Percentiles rank a stretch among this genome's conserved stretches.
Conservation (phyloP, 2,888 invertebrate genomes). For the Bimastos eiseni region DNA sequence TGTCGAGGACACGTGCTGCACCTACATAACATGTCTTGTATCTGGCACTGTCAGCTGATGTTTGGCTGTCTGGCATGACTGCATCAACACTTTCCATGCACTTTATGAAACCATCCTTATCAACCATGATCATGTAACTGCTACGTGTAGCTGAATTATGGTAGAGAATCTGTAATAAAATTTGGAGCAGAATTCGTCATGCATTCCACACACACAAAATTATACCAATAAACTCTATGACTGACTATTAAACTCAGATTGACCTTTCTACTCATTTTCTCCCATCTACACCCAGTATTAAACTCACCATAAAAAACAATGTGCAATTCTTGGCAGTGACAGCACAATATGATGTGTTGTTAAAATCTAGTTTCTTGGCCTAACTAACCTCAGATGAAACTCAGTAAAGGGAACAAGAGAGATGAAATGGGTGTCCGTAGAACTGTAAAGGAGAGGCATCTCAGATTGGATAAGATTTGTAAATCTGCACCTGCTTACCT, state of each 20-base stretch:
- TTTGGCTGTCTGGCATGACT: not conserved
- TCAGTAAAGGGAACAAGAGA: too few relatives aligned
- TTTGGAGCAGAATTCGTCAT: not conserved
- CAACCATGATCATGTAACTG: slow-evolving; percentile 14
- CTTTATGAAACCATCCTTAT: not conserved
- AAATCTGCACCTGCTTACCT: too few relatives aligned
- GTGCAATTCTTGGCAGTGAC: not conserved
- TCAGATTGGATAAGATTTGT: too few relatives aligned
- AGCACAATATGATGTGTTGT: not conserved
- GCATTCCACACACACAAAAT: not conserved
- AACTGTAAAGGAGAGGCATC: too few relatives aligned
- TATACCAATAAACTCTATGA: not conserved
- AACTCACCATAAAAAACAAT: not conserved
- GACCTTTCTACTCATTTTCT: not conserved
- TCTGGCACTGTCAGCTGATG: slow-evolving; percentile 17
- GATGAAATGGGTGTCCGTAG: not conserved
- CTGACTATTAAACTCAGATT: not conserved
- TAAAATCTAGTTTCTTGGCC: not conserved
- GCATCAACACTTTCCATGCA: slow-evolving; percentile 24
- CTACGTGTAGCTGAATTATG: slow-evolving; percentile 7
- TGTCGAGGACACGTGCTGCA: not conserved
- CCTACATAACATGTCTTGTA: slow-evolving; percentile 21
- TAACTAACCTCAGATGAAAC: not conserved
- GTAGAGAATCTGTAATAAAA: not conserved
- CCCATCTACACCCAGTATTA: not conserved